Conservation (phyloP, 2,113 vertebrate genomes). For the Nerophis ophidion region DNA sequence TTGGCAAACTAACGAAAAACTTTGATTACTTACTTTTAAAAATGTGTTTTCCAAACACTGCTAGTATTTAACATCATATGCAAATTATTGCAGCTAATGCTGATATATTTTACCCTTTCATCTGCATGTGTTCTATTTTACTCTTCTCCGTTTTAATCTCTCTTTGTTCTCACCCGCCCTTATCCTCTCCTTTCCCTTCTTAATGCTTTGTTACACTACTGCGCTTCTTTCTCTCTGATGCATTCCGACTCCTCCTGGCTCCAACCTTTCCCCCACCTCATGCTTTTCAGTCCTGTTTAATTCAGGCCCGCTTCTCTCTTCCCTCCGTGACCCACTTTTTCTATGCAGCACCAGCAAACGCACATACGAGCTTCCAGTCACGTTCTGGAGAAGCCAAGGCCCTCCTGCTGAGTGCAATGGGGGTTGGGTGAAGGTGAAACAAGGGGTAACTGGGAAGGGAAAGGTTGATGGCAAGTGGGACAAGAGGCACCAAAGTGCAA, state of each 20-base stretch:
- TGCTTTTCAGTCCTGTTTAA: constrained; percentile 5
- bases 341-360: constrained; percentile 42
- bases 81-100: too few relatives aligned
- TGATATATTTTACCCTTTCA: neutral
- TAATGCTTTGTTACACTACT: neutral
- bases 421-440: constrained; percentile 12
- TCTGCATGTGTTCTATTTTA: neutral
- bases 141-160: neutral
- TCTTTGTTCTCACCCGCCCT: neutral
- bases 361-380: constrained; percentile 59
- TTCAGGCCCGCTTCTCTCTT: constrained; percentile 2
- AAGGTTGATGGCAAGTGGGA: constrained; percentile 8
- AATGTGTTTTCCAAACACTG: too few relatives aligned
- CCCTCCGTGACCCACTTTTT: constrained; percentile 60
- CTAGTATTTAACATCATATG: too few relatives aligned
- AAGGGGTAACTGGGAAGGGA: constrained; percentile 2
- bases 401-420: constrained; percentile 25
- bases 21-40: too few relatives aligned
- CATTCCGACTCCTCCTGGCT: neutral
- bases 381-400: constrained; percentile 50
- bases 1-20: too few relatives aligned
- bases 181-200: neutral
- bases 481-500: neutral
- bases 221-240: neutral
- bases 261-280: neutral